Percentiles rank a stretch among this genome's conserved stretches.
phyloP scores from a whole-genome alignment of 1,140 invertebrate genomes.

The Diabrotica virgifera region DNA sequence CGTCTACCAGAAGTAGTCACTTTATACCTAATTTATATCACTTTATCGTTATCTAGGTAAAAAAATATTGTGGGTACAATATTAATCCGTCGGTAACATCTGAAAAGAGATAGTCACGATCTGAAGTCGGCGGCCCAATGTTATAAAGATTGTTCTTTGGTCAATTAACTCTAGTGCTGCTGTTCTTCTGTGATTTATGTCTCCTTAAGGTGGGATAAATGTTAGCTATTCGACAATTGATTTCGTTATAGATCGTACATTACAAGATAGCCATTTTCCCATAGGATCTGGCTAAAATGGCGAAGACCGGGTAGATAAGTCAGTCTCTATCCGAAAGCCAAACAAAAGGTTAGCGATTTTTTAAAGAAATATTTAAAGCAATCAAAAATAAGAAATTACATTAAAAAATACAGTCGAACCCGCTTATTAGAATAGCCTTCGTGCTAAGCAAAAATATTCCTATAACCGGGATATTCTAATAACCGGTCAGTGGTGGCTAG shows the following conservation, averaged over 20 bases:
- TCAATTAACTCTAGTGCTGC: slow-evolving; percentile 1
- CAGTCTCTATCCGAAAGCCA: no score
- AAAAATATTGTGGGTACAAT: background rate
- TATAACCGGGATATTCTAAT: no score
- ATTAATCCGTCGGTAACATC: slow-evolving; percentile 2
- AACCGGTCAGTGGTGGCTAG: no score
- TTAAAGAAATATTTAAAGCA: no score
- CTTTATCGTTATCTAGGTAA: background rate
- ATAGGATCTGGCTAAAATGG: background rate
- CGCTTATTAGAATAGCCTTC: no score
- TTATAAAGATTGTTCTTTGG: background rate
- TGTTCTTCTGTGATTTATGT: slow-evolving; percentile 2
- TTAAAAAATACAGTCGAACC: no score
- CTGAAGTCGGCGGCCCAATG: background rate
- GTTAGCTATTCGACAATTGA: background rate
- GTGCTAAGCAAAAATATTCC: no score
- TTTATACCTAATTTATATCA: no score
- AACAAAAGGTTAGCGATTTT: no score
- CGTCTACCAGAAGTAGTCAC: no score
- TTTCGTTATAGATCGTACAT: background rate
- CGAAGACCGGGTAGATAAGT: background rate
- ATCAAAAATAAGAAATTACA: no score
- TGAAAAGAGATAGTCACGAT: background rate
- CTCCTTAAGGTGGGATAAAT: background rate
- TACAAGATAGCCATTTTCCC: background rate